phyloP scores from a whole-genome alignment of 2,113 vertebrate species.

The Leptodactylus fuscus region DNA sequence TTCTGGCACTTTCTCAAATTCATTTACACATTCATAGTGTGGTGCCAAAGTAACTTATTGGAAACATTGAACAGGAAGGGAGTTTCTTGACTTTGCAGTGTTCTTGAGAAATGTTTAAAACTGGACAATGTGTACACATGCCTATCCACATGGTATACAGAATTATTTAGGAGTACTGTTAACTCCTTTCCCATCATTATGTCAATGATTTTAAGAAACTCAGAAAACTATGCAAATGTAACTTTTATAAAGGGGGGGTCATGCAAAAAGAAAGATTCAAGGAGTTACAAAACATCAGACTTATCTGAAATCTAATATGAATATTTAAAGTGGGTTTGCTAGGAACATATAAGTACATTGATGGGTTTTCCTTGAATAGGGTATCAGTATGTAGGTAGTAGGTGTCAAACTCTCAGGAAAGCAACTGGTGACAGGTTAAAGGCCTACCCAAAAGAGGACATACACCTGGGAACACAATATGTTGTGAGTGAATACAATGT shows the following conservation, averaged over 20 bases:
- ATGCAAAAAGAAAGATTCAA: neutral
- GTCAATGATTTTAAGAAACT: neutral
- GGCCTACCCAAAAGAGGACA: too few species aligned
- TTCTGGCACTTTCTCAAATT: slow-evolving; percentile 30
- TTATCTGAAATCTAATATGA: neutral
- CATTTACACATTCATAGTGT: slow-evolving; percentile 31
- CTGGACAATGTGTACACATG: slow-evolving; percentile 7
- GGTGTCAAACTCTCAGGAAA: too few species aligned
- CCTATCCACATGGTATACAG: neutral
- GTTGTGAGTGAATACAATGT: too few species aligned
- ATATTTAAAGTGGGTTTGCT: too few species aligned
- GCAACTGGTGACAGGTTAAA: too few species aligned
- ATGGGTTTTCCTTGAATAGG: too few species aligned
- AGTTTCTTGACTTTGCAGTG: slow-evolving; percentile 12
- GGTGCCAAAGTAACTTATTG: neutral
- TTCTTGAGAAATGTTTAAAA: slow-evolving; percentile 13
- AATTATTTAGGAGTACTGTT: neutral
- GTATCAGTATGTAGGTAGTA: too few species aligned
- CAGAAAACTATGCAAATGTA: too few species aligned
- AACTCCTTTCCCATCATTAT: neutral
- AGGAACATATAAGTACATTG: too few species aligned
- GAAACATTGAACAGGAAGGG: slow-evolving; percentile 46
- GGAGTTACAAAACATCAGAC: neutral
- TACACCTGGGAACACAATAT: too few species aligned
- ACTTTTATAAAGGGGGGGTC: neutral